These are phyloP conservation scores for Lacerta bilineata DNA, from an alignment of 2,797 vertebrate genomes.

Conservation along the genomic window DNA sequence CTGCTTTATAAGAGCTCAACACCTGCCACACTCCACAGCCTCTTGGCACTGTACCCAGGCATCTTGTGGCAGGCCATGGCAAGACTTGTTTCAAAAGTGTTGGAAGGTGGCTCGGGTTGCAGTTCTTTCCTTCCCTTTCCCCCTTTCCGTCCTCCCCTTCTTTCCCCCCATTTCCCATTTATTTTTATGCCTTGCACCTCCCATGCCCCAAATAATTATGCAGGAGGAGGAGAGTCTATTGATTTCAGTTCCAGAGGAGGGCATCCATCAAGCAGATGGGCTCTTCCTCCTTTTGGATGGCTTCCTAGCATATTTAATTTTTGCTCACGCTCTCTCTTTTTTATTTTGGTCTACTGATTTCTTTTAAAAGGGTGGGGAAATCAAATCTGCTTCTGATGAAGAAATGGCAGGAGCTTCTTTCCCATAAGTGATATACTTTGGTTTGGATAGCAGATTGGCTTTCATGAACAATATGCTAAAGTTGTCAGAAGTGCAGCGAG, in stretches of 20 bases:
- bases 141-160: background rate
- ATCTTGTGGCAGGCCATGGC: constrained; percentile 10
- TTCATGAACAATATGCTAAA: constrained; percentile 58
- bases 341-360: constrained; percentile 5
- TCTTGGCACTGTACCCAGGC: constrained; percentile 70
- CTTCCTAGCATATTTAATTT: constrained; percentile 62
- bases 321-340: constrained; percentile 51
- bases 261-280: constrained; percentile 71
- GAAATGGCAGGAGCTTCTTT: constrained; percentile 55
- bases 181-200: constrained; percentile 47
- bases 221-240: constrained; percentile 56
- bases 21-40: constrained; percentile 72
- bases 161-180: constrained; percentile 19
- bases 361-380: constrained; percentile 20
- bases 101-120: constrained; percentile 33
- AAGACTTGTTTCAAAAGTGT: constrained; percentile 58
- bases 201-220: constrained; percentile 59
- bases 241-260: constrained; percentile 68
- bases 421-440: constrained; percentile 44
- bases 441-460: constrained; percentile 53
- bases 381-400: constrained; percentile 55
- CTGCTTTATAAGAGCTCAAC: constrained; percentile 57
- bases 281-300: constrained; percentile 56
- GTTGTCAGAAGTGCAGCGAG: constrained; percentile 54
- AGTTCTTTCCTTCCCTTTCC: background rate